A percentile compares a stretch with the other conserved stretches of the same genome.
Conservation (phyloP, 2,113 vertebrate genomes). For the Triplophysa tibetana region DNA sequence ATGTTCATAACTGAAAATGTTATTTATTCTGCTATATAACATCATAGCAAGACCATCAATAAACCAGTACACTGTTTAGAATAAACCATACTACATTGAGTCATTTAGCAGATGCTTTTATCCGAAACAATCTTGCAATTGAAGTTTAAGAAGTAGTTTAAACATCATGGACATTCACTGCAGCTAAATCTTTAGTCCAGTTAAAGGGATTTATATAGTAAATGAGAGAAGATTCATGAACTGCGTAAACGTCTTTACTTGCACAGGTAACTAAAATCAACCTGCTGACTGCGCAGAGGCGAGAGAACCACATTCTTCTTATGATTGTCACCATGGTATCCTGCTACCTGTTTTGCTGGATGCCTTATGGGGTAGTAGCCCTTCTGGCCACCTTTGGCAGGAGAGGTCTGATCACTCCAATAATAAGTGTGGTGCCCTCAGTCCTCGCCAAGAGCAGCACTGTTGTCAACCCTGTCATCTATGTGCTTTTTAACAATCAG, state of each 20-base stretch:
- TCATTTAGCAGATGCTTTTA: too few species aligned
- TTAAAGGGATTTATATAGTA: too few species aligned
- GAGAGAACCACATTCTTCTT: slow-evolving; percentile 74
- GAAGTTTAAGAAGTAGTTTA: too few species aligned
- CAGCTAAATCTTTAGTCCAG: too few species aligned
- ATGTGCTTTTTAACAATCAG: slow-evolving; percentile 81
- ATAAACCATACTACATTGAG: too few species aligned
- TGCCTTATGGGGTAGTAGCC: slow-evolving; percentile 77
- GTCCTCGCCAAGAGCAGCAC: slow-evolving; percentile 83
- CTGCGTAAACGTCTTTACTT: not conserved
- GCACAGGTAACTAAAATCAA: slow-evolving; percentile 76
- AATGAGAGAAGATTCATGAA: not conserved
- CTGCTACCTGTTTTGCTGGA: slow-evolving; percentile 79
- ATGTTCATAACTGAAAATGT: not conserved
- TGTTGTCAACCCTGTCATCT: slow-evolving; percentile 80
- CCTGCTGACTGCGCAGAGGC: slow-evolving; percentile 70
- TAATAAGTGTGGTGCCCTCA: slow-evolving; percentile 72
- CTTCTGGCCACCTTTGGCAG: slow-evolving; percentile 74
- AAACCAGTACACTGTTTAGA: too few species aligned
- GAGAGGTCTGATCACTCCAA: slow-evolving; percentile 67
- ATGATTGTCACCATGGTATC: slow-evolving; percentile 79
- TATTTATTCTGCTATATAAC: too few species aligned
- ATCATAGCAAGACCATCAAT: too few species aligned
- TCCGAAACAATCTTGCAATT: too few species aligned
- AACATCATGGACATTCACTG: too few species aligned